Base-by-base conservation (phyloP, 64 coral and sea anemone genomes). In the Pocillopora damicornis region DNA sequence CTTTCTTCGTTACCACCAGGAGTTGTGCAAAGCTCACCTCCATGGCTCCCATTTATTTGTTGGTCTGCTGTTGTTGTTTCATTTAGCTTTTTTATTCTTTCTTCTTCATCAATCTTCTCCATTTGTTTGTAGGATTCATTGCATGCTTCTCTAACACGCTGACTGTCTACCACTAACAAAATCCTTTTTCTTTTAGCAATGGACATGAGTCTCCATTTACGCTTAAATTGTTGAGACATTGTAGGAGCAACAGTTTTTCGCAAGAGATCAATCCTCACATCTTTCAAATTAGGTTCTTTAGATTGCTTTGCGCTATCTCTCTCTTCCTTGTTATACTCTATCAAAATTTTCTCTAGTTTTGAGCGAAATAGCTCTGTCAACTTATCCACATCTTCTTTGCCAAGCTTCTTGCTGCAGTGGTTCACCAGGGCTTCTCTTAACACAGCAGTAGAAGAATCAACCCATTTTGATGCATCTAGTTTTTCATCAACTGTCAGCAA, bases 401-500 rank as follows among this genome's bases (percentile, higher is more conserved):
- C 86, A 65, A 88, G 86, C 56, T 88, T 88, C 11, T 17, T 22
- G 58, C 74, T 88, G 63, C 86, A 87, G 10, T 75, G 75, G n/a
- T 87, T 72, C 17, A 26, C 42, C 58, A 87, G 57, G 56, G 72
- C 75, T 25, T 73, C 58, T 16, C 51, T 20, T 1, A 87, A 75
- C 26, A 76, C 75, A 58, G 1, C 37, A 26, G 60, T 75, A 23
- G 71, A 87, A 25, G 57, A 60, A 59, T 87, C 34, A n/a, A 61
- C 86, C 86, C 86, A 87, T 59, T 75, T 57, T 17, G 18, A 8
- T 26, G 77, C 72, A 88, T 38, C 37, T 36, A 88, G 58, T 42
- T 76, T 37, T 13, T 88, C 59, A 7, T 79, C 23, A 22, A 57
- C 69, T 35, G 58, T 75, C 57, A 87, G 86, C 35, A 75, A 73